A percentile compares a stretch with the other conserved stretches of the same genome.
Evolutionary conservation across 1,140 invertebrate species (phyloP).

Genomic region (Sitophilus oryzae): DNA sequence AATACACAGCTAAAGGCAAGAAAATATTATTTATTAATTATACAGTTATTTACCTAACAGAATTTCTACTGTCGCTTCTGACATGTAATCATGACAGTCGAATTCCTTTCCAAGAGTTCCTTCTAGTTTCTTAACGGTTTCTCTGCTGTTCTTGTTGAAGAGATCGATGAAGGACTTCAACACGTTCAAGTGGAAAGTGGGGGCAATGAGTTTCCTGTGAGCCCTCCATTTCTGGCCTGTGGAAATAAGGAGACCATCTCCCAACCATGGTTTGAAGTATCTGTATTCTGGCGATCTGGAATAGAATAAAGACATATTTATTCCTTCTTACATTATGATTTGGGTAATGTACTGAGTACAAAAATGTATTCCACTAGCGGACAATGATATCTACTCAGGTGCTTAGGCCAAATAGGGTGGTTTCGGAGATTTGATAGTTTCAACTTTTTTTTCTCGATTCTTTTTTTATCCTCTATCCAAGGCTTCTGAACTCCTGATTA

Average conservation of each 20-base stretch:
- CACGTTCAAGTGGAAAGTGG: constrained; percentile 78
- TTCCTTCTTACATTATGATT: too few species aligned
- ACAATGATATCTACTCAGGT: too few species aligned
- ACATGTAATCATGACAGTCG: constrained; percentile 79
- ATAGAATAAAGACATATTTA: constrained; percentile 1
- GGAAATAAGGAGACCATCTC: constrained; percentile 78
- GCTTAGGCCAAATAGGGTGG: too few species aligned
- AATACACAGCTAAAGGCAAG: too few species aligned
- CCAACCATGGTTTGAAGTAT: constrained; percentile 86
- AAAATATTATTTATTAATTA: too few species aligned
- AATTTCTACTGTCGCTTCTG: constrained; percentile 75
- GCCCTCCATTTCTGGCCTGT: constrained; percentile 73
- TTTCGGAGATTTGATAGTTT: too few species aligned
- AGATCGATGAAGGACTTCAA: constrained; percentile 75
- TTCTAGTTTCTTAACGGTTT: constrained; percentile 58
- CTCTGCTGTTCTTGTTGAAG: constrained; percentile 70
- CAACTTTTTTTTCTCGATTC: too few species aligned
- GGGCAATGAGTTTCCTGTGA: constrained; percentile 74
- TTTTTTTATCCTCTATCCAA: too few species aligned
- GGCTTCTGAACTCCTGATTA: too few species aligned
- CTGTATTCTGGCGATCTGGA: constrained; percentile 59
- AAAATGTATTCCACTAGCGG: too few species aligned
- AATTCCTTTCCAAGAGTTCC: constrained; percentile 62
- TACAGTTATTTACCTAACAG: constrained; percentile 56
- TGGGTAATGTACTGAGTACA: too few species aligned